Evolutionary conservation across 2,797 vertebrate species (phyloP), one percentile per base, ranked within the genome.

Genomic region (Fringilla coelebs): DNA sequence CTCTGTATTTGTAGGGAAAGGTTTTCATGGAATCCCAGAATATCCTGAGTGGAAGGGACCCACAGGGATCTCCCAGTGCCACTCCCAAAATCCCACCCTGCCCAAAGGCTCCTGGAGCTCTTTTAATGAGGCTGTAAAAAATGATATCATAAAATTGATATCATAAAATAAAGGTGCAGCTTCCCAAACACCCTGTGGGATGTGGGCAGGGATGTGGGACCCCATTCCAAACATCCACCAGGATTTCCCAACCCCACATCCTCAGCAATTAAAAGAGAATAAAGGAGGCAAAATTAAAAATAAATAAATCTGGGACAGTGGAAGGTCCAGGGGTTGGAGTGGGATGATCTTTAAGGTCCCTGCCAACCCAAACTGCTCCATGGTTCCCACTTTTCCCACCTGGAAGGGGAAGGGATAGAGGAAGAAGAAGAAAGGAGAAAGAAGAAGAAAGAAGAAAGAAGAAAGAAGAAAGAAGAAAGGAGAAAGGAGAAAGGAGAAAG

Each of bases 131-230:
- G n/a, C 36, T 51, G 41, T 1, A 11, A n/a, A 74, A 43, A 45
- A 32, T 6, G 0, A 17, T 7, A 32, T 5, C 0, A 17, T 6
- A 21, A 4, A 10, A n/a, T n/a, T n/a, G n/a, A n/a, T n/a, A n/a
- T n/a, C n/a, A 43, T 9, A 4, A 60, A 63, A 10, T 3, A 21
- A 60, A 34, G 3, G 31, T 29, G 34, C 7, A 9, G 15, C 1
- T 80, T 29, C 7, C 63, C 10, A 1, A 13, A 40, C 0, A 1
- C 13, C 40, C 17, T 43, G 31, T 45, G 43, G 54, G 32, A 32
- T 10, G 40, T 0, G 49, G 49, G 26, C 34, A 36, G 41, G 49
- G 31, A n/a, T 11, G 40, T 0, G 29, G 29, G 51, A 29, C 29
- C 36, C 15, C 28, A 25, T 9, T 13, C n/a, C 65, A 71, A 13